phyloP scores from a whole-genome alignment of 1,140 invertebrate genomes.

The Eumeta japonica region DNA sequence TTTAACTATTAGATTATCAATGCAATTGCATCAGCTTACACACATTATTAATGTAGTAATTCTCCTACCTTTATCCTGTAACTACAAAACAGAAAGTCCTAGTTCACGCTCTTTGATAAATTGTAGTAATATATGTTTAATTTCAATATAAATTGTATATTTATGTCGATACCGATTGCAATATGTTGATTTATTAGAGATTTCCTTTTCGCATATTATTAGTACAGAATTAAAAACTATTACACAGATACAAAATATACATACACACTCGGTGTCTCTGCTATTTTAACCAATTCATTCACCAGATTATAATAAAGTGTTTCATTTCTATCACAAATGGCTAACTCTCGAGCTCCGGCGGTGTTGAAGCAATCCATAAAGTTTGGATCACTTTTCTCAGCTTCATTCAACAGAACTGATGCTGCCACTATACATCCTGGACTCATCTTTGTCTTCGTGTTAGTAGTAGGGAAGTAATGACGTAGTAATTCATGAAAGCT shows the following conservation, averaged over 20 bases:
- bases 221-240: too few relatives aligned
- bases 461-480: conserved; percentile 59
- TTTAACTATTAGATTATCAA: conserved; percentile 1
- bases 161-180: too few relatives aligned
- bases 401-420: conserved; percentile 40
- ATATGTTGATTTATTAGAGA: too few relatives aligned
- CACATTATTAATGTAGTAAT: too few relatives aligned
- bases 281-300: conserved; percentile 62
- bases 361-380: conserved; percentile 38
- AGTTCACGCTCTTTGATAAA: too few relatives aligned
- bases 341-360: conserved; percentile 38
- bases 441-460: too few relatives aligned
- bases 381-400: conserved; percentile 22
- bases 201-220: too few relatives aligned
- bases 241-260: conserved; percentile 28
- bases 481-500: conserved; percentile 52
- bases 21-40: background rate
- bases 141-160: too few relatives aligned
- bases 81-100: too few relatives aligned
- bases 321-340: conserved; percentile 51
- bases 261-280: conserved; percentile 70
- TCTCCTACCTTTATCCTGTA: too few relatives aligned
- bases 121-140: too few relatives aligned
- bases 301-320: conserved; percentile 64
- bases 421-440: too few relatives aligned